A percentile compares a stretch with the other conserved stretches of the same genome.
Evolutionary conservation across 2,888 invertebrate genomes (phyloP).

Genomic region (Poecilus cupreus): DNA sequence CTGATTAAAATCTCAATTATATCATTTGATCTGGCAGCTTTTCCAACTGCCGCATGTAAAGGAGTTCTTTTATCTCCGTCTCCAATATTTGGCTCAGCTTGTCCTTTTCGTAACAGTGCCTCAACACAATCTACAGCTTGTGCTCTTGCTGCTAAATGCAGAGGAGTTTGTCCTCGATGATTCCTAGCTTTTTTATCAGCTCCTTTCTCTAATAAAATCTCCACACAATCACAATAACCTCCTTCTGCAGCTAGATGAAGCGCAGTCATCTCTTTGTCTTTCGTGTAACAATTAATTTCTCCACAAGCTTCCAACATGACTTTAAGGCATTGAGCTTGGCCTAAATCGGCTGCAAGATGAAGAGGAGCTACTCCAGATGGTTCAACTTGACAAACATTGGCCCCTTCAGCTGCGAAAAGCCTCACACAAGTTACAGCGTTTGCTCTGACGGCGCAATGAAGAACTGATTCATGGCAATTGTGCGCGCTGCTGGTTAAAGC

Average conservation of each 20-base stretch:
- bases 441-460: slow-evolving; percentile 91
- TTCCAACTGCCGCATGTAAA: slow-evolving; percentile 89
- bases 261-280: slow-evolving; percentile 85
- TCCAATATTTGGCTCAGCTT: slow-evolving; percentile 85
- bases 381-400: slow-evolving; percentile 84
- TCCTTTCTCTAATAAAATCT: slow-evolving; percentile 82
- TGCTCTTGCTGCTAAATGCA: slow-evolving; percentile 89
- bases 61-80: slow-evolving; percentile 89
- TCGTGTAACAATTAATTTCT: slow-evolving; percentile 82
- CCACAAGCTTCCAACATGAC: slow-evolving; percentile 84
- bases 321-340: slow-evolving; percentile 83
- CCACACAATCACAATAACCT: slow-evolving; percentile 88
- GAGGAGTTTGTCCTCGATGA: slow-evolving; percentile 87
- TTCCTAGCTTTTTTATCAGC: slow-evolving; percentile 86
- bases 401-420: slow-evolving; percentile 84
- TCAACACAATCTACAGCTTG: slow-evolving; percentile 89
- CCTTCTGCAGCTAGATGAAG: slow-evolving; percentile 92
- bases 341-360: slow-evolving; percentile 87
- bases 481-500: slow-evolving; percentile 78
- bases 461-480: slow-evolving; percentile 83
- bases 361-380: slow-evolving; percentile 86
- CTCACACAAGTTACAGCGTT: slow-evolving; percentile 87
- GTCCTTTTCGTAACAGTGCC: slow-evolving; percentile 82
- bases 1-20: slow-evolving; percentile 86
- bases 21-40: slow-evolving; percentile 86